A percentile compares a stretch with the other conserved stretches of the same genome.
These are phyloP conservation scores for Pelusios castaneus DNA, from an alignment of 2,113 vertebrate genomes.

Conservation along the genomic window DNA sequence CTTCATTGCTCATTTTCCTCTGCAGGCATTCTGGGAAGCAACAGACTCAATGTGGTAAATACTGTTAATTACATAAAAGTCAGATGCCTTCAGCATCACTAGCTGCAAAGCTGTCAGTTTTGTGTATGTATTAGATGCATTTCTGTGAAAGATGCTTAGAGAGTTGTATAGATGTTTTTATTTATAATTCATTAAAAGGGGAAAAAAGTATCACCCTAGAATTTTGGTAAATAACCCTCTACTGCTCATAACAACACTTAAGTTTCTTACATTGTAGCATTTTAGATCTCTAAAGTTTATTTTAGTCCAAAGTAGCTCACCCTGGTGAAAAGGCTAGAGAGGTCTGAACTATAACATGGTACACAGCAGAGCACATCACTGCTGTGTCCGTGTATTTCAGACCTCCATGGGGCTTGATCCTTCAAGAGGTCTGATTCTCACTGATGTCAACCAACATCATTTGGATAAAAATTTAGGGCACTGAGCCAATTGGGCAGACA, in stretches of 20 bases:
- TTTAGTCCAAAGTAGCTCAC: not conserved
- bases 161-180: not conserved
- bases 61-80: not conserved
- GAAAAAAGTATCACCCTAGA: not conserved
- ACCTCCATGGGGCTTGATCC: not conserved
- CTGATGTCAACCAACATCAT: not conserved
- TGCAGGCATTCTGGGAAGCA: not conserved
- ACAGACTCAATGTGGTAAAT: not conserved
- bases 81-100: not conserved
- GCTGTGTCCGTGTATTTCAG: not conserved
- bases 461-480: not conserved
- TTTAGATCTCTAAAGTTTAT: not conserved
- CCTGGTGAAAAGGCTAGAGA: not conserved
- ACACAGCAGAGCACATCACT: not conserved
- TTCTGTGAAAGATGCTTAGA: not conserved
- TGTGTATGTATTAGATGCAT: not conserved
- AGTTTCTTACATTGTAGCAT: not conserved
- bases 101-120: not conserved
- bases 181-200: too few relatives aligned
- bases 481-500: too few relatives aligned
- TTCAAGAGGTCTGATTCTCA: not conserved
- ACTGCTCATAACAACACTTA: not conserved
- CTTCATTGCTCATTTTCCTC: not conserved
- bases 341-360: not conserved
- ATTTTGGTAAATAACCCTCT: not conserved